These are phyloP conservation scores for Panagrolaimus sp. DNA, from an alignment of 1,140 invertebrate genomes.

Conservation along the genomic window DNA sequence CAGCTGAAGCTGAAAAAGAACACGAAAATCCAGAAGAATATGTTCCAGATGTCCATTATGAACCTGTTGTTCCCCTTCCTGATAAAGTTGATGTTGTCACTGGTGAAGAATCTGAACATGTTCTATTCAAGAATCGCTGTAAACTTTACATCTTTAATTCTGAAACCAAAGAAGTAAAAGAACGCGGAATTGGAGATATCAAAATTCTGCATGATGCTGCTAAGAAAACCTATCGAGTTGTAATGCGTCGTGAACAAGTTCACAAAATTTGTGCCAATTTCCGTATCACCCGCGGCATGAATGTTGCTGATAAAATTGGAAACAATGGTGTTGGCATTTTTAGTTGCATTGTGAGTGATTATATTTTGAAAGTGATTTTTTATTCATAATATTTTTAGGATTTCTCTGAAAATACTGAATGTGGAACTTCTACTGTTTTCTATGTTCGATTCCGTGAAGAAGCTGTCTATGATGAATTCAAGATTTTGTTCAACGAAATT, in stretches of 20 bases:
- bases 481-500: constrained; percentile 1
- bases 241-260: constrained; percentile 63
- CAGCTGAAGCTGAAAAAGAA: constrained; percentile 14
- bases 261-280: constrained; percentile 62
- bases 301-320: constrained; percentile 22
- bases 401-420: not conserved
- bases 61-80: constrained; percentile 73
- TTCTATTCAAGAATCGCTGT: constrained; percentile 70
- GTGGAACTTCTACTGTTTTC: not conserved
- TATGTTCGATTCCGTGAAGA: constrained; percentile 2
- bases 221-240: constrained; percentile 48
- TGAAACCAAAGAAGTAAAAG: constrained; percentile 62
- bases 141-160: constrained; percentile 71
- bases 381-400: not conserved
- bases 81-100: constrained; percentile 77
- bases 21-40: constrained; percentile 13
- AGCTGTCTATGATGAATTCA: not conserved
- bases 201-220: constrained; percentile 43
- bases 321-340: not conserved
- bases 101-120: constrained; percentile 76
- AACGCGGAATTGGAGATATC: constrained; percentile 63
- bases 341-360: not conserved
- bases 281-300: constrained; percentile 25
- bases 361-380: not conserved
- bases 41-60: constrained; percentile 24